A percentile compares a stretch with the other conserved stretches of the same genome.
These are phyloP conservation scores for Zaprionus gabonicus DNA, from an alignment of 1,140 invertebrate species.

Conservation along the genomic window DNA sequence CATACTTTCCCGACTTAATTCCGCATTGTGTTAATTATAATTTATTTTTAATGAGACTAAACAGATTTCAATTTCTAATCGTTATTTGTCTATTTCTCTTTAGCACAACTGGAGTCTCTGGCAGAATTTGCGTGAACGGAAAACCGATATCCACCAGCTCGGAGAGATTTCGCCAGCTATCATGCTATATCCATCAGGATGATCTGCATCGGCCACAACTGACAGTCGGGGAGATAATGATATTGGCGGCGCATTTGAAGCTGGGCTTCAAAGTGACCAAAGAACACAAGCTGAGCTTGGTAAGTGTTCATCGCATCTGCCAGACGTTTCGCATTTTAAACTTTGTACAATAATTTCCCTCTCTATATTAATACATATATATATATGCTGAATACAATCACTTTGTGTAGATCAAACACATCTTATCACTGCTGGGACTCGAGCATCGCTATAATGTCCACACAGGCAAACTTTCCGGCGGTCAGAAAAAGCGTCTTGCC, in stretches of 20 bases:
- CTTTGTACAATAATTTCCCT: background rate
- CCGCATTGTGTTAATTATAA: slow-evolving; percentile 2
- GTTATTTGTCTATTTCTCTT: background rate
- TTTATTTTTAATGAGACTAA: slow-evolving; percentile 9
- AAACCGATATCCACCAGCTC: slow-evolving; percentile 89
- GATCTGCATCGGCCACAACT: slow-evolving; percentile 92
- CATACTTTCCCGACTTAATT: background rate
- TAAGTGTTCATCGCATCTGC: slow-evolving; percentile 33
- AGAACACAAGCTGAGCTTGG: slow-evolving; percentile 69
- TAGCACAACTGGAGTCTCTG: slow-evolving; percentile 87
- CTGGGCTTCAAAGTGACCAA: slow-evolving; percentile 88
- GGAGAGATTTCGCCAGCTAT: slow-evolving; percentile 90
- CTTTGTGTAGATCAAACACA: slow-evolving; percentile 86
- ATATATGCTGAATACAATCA: background rate
- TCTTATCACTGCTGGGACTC: slow-evolving; percentile 89
- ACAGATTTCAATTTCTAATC: slow-evolving; percentile 2
- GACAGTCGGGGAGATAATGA: slow-evolving; percentile 93
- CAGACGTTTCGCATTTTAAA: background rate
- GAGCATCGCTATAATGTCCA: slow-evolving; percentile 88
- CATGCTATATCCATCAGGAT: slow-evolving; percentile 96
- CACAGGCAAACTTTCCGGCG: slow-evolving; percentile 92
- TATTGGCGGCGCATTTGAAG: slow-evolving; percentile 93
- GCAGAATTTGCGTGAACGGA: slow-evolving; percentile 91
- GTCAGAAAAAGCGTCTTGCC: slow-evolving; percentile 93
- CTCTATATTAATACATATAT: background rate